Evolutionary conservation across 2,888 invertebrate genomes (phyloP), one percentile per base, ranked within the genome.

Genomic region (Volucella bombylans): DNA sequence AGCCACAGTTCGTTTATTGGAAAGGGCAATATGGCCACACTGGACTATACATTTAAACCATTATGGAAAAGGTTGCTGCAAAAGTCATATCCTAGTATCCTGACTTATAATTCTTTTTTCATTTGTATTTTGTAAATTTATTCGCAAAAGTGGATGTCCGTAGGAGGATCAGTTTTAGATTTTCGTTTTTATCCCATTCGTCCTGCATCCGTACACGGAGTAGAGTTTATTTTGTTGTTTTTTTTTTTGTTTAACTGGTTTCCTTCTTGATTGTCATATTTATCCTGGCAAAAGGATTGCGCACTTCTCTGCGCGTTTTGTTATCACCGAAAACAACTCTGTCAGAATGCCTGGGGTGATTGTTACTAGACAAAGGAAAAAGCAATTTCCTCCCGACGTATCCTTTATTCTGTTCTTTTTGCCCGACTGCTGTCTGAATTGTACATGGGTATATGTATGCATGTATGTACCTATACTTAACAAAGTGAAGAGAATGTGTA

Each of bases 351-450:
- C 76, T 72, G 52, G 68, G 81, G 85, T 72, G 81, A 76, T 76
- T 76, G 85, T 81, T 85, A 81, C 81, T 85, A 81, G 81, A 77
- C 85, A 85, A 85, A 85, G 85, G 81, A 85, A 85, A 82, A 85
- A 85, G 85, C 85, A 85, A 85, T 85, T 81, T 85, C 81, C 76
- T 85, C 76, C 72, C 68, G 67, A 81, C 76, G 52, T 81, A 81
- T 77, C 76, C 81, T 72, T 68, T 81, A 61, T 81, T 55, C 50
- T 65, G n/a, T 54, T 59, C 67, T 41, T 49, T 74, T 61, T 39
- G 15, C 12, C n/a, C 49, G 31, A 31, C 4, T 31, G 31, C 4
- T 31, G 6, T 31, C 31, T 31, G 6, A 31, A 31, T 31, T 6
- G 31, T 31, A 31, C 31, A 31, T 31, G 31, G 4, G 6, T 23